Conservation (phyloP, 2,797 vertebrate species). For the Halcyon leucocephala region DNA sequence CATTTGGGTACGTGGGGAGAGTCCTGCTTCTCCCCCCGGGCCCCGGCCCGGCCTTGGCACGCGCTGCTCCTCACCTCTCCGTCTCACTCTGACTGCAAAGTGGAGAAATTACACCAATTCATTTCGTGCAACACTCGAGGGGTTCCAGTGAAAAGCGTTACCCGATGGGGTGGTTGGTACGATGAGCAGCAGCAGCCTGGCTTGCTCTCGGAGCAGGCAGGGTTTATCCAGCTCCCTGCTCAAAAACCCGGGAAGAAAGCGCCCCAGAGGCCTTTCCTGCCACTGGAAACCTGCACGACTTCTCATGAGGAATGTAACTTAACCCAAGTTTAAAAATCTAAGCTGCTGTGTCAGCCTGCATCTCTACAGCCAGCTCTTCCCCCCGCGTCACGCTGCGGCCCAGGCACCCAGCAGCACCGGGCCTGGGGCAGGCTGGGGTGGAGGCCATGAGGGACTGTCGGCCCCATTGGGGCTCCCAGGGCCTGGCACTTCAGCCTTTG, state of each 20-base stretch:
- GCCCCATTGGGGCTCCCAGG: neutral
- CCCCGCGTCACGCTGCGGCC: rapidly evolving
- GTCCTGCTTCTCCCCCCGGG: neutral
- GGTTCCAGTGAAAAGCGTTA: neutral
- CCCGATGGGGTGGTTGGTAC: neutral
- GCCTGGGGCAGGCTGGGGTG: neutral
- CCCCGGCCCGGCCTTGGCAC: rapidly evolving
- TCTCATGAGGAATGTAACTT: rapidly evolving
- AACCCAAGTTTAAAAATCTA: neutral
- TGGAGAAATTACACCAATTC: rapidly evolving
- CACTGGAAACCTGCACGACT: neutral
- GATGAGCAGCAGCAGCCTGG: neutral
- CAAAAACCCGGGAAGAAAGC: neutral
- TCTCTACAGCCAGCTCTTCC: neutral
- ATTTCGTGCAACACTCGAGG: neutral
- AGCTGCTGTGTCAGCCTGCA: neutral
- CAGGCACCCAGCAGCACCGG: neutral
- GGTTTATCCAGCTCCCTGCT: neutral
- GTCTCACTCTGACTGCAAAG: rapidly evolving
- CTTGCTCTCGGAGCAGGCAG: neutral
- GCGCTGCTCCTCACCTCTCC: rapidly evolving
- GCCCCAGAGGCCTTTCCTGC: neutral
- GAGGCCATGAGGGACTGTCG: neutral
- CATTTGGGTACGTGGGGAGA: rapidly evolving
- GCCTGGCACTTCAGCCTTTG: neutral